Conservation (phyloP, 30 jellyfish, hydroid and myxozoan species). For the Clytia hemisphaerica region DNA sequence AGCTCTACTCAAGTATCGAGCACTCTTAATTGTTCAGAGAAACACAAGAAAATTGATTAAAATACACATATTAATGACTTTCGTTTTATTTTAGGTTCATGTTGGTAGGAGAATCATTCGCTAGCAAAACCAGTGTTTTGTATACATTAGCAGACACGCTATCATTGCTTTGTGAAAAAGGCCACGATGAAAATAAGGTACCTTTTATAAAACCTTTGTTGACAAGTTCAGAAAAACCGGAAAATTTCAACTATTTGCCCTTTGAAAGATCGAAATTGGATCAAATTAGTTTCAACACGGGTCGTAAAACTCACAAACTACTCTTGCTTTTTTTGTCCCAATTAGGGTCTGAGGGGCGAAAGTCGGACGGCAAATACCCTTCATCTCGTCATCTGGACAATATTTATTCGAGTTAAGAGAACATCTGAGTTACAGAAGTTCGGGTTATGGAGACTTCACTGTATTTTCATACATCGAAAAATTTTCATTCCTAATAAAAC, state of each 20-base stretch:
- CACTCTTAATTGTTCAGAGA: neutral
- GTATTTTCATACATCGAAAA: neutral
- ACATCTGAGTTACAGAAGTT: no score
- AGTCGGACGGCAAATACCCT: no score
- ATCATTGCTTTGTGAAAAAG: conserved; percentile 67
- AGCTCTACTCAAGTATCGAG: neutral
- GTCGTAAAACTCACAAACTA: no score
- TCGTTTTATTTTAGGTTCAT: conserved; percentile 42
- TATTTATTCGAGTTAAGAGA: no score
- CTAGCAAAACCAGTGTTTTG: conserved; percentile 75
- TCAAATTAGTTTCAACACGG: no score
- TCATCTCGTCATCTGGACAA: no score
- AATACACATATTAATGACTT: neutral
- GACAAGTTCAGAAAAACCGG: no score
- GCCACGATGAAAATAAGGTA: conserved; percentile 80
- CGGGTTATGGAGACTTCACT: no score
- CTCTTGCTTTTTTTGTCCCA: no score
- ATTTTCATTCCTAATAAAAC: neutral
- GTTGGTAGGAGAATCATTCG: conserved; percentile 97
- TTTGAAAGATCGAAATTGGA: no score
- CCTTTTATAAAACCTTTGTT: neutral
- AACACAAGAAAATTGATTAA: neutral
- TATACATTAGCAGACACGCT: conserved; percentile 72
- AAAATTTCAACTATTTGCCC: no score
- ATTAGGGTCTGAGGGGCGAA: no score